Evolutionary conservation across 2,888 invertebrate genomes (phyloP).

Genomic region (Norana najaformis): DNA sequence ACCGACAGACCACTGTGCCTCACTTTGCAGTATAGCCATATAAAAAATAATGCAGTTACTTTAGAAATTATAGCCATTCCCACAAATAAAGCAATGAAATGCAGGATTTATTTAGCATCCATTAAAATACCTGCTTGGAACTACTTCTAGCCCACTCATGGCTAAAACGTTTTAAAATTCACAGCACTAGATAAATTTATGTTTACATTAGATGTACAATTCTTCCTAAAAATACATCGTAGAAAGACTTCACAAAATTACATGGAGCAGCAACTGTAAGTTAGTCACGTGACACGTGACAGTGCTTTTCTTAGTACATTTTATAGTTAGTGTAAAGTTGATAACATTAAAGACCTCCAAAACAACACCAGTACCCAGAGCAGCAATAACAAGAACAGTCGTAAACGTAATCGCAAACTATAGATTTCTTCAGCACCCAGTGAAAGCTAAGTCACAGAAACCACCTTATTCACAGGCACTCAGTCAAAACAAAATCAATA

Average conservation of each 20-base stretch:
- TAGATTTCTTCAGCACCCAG: too few species aligned
- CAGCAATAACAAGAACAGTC: not conserved
- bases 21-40: too few species aligned
- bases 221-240: not conserved
- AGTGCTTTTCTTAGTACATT: not conserved
- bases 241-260: not conserved
- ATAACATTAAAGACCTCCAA: too few species aligned
- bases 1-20: too few species aligned
- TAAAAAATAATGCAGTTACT: not conserved
- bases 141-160: not conserved
- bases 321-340: not conserved
- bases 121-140: too few species aligned
- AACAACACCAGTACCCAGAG: too few species aligned
- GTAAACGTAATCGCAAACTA: not conserved
- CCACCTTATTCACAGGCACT: too few species aligned
- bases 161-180: not conserved
- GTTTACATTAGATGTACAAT: not conserved
- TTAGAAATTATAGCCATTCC: not conserved
- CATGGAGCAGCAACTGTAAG: not conserved
- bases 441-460: too few species aligned
- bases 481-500: too few species aligned
- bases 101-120: not conserved
- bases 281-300: not conserved
- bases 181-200: not conserved
- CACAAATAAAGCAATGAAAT: not conserved